Percentiles rank a stretch among this genome's conserved stretches.
These are phyloP conservation scores for Nebria brevicollis DNA, from an alignment of 2,888 invertebrate species.

Conservation along the genomic window DNA sequence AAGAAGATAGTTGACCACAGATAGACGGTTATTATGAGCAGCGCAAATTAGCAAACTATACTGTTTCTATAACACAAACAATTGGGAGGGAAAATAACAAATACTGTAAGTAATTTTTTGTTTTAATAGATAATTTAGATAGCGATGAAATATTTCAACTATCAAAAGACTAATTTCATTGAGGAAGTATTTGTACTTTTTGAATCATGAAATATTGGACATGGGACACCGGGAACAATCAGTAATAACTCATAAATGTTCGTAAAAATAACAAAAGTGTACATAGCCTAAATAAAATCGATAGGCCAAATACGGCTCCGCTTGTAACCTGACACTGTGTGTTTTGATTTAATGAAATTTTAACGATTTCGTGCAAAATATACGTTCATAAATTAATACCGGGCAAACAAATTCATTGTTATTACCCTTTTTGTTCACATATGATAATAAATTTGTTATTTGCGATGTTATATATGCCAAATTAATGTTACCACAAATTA, in stretches of 20 bases:
- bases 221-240: background rate
- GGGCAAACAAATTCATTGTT: no score
- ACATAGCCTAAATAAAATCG: background rate
- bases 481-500: no score
- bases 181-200: no score
- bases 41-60: constrained; percentile 82
- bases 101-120: background rate
- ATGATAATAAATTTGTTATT: no score
- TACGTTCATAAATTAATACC: background rate
- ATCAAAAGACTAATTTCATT: no score
- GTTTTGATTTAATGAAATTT: background rate
- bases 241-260: background rate
- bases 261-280: constrained; percentile 1
- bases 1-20: constrained; percentile 72
- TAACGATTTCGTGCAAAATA: background rate
- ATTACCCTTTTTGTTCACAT: no score
- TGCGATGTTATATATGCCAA: no score
- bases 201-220: no score
- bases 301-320: background rate
- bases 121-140: no score
- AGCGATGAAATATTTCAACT: no score
- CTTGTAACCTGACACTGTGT: background rate
- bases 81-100: background rate
- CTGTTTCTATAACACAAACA: constrained; percentile 67
- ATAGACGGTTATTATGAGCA: constrained; percentile 75